Evolutionary conservation across 2,113 vertebrate species (phyloP).

Genomic region (Echinops telfairi): DNA sequence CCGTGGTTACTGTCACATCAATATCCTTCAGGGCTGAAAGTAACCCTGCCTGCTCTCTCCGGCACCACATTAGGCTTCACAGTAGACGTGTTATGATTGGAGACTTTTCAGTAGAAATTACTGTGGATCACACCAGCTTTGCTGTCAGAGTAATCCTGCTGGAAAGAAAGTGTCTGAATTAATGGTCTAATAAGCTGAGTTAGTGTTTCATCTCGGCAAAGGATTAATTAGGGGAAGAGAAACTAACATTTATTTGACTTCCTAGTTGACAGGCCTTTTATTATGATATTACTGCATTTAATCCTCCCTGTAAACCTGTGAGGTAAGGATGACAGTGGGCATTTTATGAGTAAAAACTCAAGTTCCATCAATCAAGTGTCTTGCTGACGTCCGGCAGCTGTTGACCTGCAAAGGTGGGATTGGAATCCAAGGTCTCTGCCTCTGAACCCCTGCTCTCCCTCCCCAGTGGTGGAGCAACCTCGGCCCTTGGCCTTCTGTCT

Average conservation of each 20-base stretch:
- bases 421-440: background rate
- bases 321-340: background rate
- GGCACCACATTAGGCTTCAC: background rate
- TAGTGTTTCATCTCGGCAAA: conserved; percentile 27
- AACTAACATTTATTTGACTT: conserved; percentile 73
- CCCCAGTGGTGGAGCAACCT: background rate
- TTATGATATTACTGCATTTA: conserved; percentile 60
- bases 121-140: conserved; percentile 54
- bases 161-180: conserved; percentile 63
- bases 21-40: conserved; percentile 61
- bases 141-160: conserved; percentile 58
- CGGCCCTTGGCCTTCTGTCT: background rate
- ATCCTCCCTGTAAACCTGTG: background rate
- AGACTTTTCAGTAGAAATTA: conserved; percentile 74
- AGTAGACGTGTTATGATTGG: conserved; percentile 59
- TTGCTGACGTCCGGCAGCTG: background rate
- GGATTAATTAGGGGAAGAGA: conserved; percentile 69
- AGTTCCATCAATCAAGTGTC: background rate
- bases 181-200: conserved; percentile 65
- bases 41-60: conserved; percentile 61
- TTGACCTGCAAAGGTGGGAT: background rate
- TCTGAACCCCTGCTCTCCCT: background rate
- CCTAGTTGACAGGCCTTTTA: conserved; percentile 67
- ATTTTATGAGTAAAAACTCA: conserved; percentile 34
- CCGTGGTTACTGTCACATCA: conserved; percentile 21